Evolutionary conservation across 2,888 invertebrate genomes (phyloP).

Genomic region (Conus canariensis): DNA sequence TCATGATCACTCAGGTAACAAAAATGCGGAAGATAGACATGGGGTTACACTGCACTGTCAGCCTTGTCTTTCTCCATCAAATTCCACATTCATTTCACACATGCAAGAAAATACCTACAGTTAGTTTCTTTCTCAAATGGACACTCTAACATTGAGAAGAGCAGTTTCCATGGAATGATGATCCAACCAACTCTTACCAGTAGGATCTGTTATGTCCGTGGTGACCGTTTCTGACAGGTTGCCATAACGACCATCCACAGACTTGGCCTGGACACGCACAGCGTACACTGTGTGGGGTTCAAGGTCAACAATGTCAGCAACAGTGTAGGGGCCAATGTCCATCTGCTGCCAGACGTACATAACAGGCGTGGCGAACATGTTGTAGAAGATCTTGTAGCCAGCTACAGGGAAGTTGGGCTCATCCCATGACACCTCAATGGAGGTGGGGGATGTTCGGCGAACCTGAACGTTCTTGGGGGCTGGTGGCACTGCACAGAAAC

Average conservation of each 20-base stretch:
- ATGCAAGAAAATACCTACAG: too few species aligned
- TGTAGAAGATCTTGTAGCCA: constrained; percentile 76
- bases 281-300: constrained; percentile 70
- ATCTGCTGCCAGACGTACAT: constrained; percentile 73
- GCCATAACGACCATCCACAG: constrained; percentile 73
- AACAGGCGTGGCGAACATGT: constrained; percentile 65
- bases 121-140: too few species aligned
- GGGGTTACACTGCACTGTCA: too few species aligned
- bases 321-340: constrained; percentile 72
- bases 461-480: constrained; percentile 96
- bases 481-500: constrained; percentile 87
- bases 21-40: too few species aligned
- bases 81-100: too few species aligned
- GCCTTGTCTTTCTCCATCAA: too few species aligned
- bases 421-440: constrained; percentile 86
- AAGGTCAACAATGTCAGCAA: constrained; percentile 69
- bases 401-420: constrained; percentile 81
- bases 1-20: too few species aligned
- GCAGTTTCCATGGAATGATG: too few species aligned
- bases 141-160: too few species aligned
- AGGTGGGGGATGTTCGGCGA: constrained; percentile 95
- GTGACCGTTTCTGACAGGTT: constrained; percentile 70
- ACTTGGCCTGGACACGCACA: constrained; percentile 72
- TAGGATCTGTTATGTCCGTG: constrained; percentile 49
- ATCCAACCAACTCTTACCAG: neutral